phyloP scores from a whole-genome alignment of 2,113 vertebrate genomes.

The Potamarius usumacintae region DNA sequence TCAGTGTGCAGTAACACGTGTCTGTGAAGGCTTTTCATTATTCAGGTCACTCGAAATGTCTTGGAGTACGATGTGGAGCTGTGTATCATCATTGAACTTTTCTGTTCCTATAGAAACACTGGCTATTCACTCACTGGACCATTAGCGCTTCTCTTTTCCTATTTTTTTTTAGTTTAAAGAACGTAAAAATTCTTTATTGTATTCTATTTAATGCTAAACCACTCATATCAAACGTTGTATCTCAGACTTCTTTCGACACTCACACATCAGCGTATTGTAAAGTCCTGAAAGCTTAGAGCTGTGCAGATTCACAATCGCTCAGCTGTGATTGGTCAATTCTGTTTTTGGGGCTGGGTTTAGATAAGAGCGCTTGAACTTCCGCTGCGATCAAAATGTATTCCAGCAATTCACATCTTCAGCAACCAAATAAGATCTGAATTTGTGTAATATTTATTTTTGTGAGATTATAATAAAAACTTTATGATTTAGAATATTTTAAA shows the following conservation, averaged over 20 bases:
- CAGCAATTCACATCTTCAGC: not conserved
- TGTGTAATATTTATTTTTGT: not conserved
- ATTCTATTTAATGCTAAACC: not conserved
- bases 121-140: not conserved
- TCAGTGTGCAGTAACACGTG: slow-evolving; percentile 41
- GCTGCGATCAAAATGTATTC: not conserved
- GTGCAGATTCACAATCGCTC: not conserved
- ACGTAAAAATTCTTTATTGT: not conserved
- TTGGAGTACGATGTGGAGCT: not conserved
- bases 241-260: not conserved
- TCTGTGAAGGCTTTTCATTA: not conserved
- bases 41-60: not conserved
- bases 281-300: not conserved
- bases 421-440: not conserved
- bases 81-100: not conserved
- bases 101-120: not conserved
- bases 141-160: not conserved
- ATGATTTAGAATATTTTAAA: not conserved
- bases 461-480: not conserved
- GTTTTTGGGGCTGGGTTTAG: not conserved
- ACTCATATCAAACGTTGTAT: no score
- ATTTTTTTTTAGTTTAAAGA: not conserved
- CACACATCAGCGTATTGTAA: not conserved
- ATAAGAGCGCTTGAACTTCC: not conserved
- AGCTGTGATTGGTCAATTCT: not conserved